Evolutionary conservation across 2,797 vertebrate species (phyloP).

Genomic region (Catharus ustulatus): DNA sequence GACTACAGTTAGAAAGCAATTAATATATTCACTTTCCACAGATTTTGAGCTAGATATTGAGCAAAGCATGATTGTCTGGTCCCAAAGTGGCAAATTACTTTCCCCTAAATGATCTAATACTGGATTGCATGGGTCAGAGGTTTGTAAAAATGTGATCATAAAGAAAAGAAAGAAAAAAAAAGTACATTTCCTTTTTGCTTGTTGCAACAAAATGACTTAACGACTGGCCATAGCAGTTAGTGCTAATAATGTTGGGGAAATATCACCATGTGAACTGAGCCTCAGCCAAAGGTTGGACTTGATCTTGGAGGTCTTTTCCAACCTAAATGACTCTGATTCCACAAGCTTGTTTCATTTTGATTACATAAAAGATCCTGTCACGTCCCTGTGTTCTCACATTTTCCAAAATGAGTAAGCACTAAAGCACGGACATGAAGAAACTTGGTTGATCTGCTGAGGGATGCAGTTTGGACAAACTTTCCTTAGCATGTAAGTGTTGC

Average conservation of each 20-base stretch:
- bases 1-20: neutral
- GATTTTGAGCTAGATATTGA: neutral
- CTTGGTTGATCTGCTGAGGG: neutral
- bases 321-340: neutral
- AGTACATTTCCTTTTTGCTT: neutral
- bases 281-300: neutral
- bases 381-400: neutral
- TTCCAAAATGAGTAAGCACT: neutral
- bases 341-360: neutral
- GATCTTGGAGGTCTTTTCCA: neutral
- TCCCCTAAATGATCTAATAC: neutral
- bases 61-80: neutral
- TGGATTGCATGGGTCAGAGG: accelerated
- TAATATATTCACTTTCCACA: neutral
- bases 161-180: neutral
- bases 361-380: neutral
- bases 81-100: neutral
- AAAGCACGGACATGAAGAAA: neutral
- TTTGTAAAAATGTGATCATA: neutral
- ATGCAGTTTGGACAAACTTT: neutral
- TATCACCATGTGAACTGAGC: neutral
- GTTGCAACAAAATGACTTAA: neutral
- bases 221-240: accelerated
- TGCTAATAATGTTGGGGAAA: neutral
- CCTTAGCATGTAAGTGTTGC: neutral